A percentile compares a stretch with the other conserved stretches of the same genome.
Evolutionary conservation across 2,888 invertebrate species (phyloP).

Genomic region (Dynastes hyllus): DNA sequence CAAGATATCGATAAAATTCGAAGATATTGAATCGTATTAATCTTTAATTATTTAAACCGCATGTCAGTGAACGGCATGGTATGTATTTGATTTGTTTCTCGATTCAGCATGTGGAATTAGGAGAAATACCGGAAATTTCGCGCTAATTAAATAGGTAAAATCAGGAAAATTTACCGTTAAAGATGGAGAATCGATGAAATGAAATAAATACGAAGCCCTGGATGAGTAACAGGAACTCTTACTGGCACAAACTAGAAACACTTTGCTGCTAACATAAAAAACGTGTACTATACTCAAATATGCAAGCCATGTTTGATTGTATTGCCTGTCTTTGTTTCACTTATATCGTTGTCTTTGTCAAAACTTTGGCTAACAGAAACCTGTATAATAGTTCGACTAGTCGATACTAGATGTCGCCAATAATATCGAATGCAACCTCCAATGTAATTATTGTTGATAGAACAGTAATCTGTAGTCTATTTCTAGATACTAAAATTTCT

Average conservation of each 20-base stretch:
- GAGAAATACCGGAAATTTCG: constrained; percentile 18
- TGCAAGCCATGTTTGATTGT: constrained; percentile 34
- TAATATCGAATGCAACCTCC: too few relatives aligned
- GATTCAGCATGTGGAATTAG: background rate
- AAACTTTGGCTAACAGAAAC: background rate
- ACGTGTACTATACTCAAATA: constrained; percentile 27
- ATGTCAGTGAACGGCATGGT: constrained; percentile 22
- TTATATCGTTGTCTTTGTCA: background rate
- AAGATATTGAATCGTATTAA: background rate
- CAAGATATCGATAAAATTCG: background rate
- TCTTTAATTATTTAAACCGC: background rate
- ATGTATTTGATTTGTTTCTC: background rate
- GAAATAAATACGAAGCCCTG: background rate
- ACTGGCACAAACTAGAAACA: constrained; percentile 27
- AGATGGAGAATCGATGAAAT: constrained; percentile 12
- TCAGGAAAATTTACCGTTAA: constrained; percentile 13
- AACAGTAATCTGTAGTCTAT: too few relatives aligned
- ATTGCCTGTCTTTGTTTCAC: background rate
- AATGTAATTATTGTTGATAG: too few relatives aligned
- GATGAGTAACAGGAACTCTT: background rate
- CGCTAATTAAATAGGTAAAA: background rate
- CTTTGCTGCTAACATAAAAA: constrained; percentile 39
- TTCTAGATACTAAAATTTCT: too few relatives aligned
- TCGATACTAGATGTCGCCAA: too few relatives aligned
- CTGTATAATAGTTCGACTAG: background rate